Evolutionary conservation across 2,797 vertebrate species (phyloP), one percentile per base, ranked within the genome.

Genomic region (Ceryle rudis): DNA sequence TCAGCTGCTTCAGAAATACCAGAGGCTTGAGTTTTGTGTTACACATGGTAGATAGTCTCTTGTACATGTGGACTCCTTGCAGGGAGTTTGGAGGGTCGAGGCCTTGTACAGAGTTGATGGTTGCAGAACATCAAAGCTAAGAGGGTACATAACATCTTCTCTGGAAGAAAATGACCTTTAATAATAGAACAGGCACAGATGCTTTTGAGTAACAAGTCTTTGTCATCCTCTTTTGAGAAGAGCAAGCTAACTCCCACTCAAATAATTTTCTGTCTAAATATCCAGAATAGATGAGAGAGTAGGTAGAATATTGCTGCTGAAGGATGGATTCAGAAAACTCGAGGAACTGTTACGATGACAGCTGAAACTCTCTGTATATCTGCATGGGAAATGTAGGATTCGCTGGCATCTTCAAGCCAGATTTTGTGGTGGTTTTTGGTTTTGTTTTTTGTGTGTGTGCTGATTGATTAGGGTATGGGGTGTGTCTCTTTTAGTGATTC

Each of bases 161-260:
- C 29, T 86, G 84, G 35, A 58, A 51, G 88, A 94, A 94, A 83
- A 94, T 92, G 92, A 92, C 94, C 96, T 96, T 96, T 96, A 85
- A 67, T 86, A 80, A 86, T 78, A 70, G 77, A 94, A 90, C 93
- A 92, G 75, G 78, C 81, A 42, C 95, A 95, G 96, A 97, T 96
- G 95, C 95, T 94, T 95, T 94, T 93, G 81, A 94, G 95, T 95
- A 93, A 83, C 72, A 70, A 73, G 83, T 58, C 93, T 94, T 92
- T 95, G 88, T 95, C 94, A 96, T 94, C 73, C 14, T 75, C 69
- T 83, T 83, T 64, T 39, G 66, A 88, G 91, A 88, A 8, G 85
- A 93, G 69, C 87, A 86, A 42, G 85, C 77, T 42, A 39, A 80
- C 86, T 86, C 94, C 93, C 77, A 95, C 95, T 95, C 90, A 85